Conservation (phyloP, 2,113 vertebrate genomes). For the Xerus inauris region DNA sequence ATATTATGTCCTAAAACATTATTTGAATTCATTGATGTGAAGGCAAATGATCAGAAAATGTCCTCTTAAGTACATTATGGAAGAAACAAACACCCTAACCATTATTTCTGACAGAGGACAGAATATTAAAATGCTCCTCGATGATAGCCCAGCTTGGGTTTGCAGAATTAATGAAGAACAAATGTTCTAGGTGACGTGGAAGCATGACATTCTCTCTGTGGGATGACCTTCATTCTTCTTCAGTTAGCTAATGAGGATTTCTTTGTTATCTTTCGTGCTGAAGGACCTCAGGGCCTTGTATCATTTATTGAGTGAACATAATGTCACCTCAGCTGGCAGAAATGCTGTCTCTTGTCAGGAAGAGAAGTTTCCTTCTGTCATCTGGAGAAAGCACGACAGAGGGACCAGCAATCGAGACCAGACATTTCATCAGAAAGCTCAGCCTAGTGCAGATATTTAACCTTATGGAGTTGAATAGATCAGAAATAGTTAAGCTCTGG, state of each 20-base stretch:
- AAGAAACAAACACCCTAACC: slow-evolving; percentile 77
- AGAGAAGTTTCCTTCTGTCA: slow-evolving; percentile 85
- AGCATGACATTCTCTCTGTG: slow-evolving; percentile 86
- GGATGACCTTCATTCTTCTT: slow-evolving; percentile 88
- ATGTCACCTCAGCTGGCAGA: slow-evolving; percentile 88
- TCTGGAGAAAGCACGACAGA: slow-evolving; percentile 81
- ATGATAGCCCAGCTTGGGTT: slow-evolving; percentile 85
- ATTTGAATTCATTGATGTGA: slow-evolving; percentile 68
- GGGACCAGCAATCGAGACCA: slow-evolving; percentile 82
- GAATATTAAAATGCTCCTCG: slow-evolving; percentile 84
- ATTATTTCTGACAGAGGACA: slow-evolving; percentile 81
- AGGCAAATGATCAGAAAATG: slow-evolving; percentile 74
- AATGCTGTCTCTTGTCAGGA: slow-evolving; percentile 87
- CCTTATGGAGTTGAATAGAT: slow-evolving; percentile 78
- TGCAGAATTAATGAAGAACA: slow-evolving; percentile 90
- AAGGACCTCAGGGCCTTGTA: slow-evolving; percentile 88
- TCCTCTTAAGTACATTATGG: slow-evolving; percentile 66
- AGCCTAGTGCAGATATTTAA: slow-evolving; percentile 82
- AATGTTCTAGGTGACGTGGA: slow-evolving; percentile 86
- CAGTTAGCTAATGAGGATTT: slow-evolving; percentile 88
- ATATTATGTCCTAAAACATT: slow-evolving; percentile 74
- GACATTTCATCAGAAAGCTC: slow-evolving; percentile 84
- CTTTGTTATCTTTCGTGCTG: slow-evolving; percentile 87
- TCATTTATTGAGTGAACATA: slow-evolving; percentile 88
- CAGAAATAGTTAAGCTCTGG: slow-evolving; percentile 82